A percentile compares a stretch with the other conserved stretches of the same genome.
Conservation (phyloP, 2,797 vertebrate genomes). For the Sebastes hubbsi region DNA sequence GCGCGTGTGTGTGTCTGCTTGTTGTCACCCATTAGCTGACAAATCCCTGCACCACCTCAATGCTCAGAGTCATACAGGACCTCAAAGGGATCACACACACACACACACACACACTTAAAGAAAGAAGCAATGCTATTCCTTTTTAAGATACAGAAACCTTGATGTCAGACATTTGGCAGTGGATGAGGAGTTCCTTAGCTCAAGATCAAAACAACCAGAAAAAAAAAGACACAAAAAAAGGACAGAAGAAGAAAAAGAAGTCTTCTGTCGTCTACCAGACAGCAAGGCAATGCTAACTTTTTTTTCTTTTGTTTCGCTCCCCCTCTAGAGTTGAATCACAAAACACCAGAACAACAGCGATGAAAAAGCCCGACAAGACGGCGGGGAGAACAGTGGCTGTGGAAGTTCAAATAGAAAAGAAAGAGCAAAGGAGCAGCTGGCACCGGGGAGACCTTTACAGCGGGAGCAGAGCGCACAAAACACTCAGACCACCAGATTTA, state of each 20-base stretch:
- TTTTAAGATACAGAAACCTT: conserved; percentile 63
- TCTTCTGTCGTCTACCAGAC: conserved; percentile 48
- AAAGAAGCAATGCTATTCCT: conserved; percentile 51
- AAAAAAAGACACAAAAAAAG: conserved; percentile 33
- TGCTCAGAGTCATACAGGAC: conserved; percentile 38
- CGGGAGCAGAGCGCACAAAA: conserved; percentile 30
- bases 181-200: conserved; percentile 67
- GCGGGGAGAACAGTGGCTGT: conserved; percentile 37
- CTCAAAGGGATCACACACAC: conserved; percentile 39
- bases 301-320: conserved; percentile 43
- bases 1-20: conserved; percentile 10
- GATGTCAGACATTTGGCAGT: conserved; percentile 66
- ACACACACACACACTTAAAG: neutral
- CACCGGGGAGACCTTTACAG: conserved; percentile 44
- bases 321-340: conserved; percentile 59
- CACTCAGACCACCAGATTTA: conserved; percentile 59
- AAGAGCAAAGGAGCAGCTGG: conserved; percentile 48
- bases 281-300: conserved; percentile 44
- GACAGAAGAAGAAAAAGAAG: conserved; percentile 49
- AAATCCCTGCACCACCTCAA: conserved; percentile 61
- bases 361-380: conserved; percentile 62
- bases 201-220: conserved; percentile 62
- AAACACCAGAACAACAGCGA: conserved; percentile 58
- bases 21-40: conserved; percentile 67
- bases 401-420: conserved; percentile 41